Evolutionary conservation across 2,888 invertebrate species (phyloP).

Genomic region (Campaea margaritaria): DNA sequence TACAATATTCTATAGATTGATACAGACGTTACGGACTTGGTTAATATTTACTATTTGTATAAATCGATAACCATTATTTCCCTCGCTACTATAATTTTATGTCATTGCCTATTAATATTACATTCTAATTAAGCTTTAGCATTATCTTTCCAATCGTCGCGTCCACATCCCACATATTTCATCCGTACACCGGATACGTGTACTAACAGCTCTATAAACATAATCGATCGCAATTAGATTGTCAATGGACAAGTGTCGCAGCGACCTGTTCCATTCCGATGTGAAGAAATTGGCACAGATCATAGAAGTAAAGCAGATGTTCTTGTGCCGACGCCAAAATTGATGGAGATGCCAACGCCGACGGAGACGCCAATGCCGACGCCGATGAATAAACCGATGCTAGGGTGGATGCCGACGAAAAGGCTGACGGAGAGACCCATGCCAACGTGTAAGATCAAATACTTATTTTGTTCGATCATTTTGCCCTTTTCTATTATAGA

Average conservation of each 20-base stretch:
- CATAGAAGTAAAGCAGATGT: constrained; percentile 16
- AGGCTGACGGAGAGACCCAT: too few species aligned
- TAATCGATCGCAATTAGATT: constrained; percentile 80
- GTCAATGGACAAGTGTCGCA: constrained; percentile 80
- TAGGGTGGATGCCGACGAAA: too few species aligned
- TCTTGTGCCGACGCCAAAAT: neutral
- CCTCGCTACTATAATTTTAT: constrained; percentile 13
- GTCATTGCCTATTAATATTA: constrained; percentile 27
- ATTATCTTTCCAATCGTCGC: constrained; percentile 26
- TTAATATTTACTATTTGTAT: neutral
- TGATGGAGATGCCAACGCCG: too few species aligned
- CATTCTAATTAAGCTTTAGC: constrained; percentile 29
- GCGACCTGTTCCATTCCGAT: constrained; percentile 67
- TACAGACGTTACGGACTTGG: too few species aligned
- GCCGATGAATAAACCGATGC: too few species aligned
- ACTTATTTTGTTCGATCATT: too few species aligned
- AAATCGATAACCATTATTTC: constrained; percentile 8
- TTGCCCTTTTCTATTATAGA: too few species aligned
- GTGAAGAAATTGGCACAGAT: constrained; percentile 61
- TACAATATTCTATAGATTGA: too few species aligned
- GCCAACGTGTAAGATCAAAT: too few species aligned
- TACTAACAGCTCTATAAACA: constrained; percentile 62
- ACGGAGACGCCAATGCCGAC: too few species aligned
- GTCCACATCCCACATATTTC: constrained; percentile 31
- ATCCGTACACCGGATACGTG: constrained; percentile 33